Base-by-base conservation (phyloP, 1,140 invertebrate species). In the Homalodisca vitripennis region DNA sequence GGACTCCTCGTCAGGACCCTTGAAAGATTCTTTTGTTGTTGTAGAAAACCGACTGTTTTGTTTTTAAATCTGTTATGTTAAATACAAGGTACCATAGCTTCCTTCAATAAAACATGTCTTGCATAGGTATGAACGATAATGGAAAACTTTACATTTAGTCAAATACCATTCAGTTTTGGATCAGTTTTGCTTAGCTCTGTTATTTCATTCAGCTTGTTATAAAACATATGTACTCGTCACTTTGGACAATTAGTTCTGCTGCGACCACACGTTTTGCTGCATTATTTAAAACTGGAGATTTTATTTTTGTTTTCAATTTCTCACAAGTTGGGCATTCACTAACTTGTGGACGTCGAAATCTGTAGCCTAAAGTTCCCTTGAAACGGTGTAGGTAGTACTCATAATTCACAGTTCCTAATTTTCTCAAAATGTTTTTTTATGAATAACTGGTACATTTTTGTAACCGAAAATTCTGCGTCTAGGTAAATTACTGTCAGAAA, bases 61-160 rank as follows among this genome's bases (percentile, higher is more conserved):
- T 75, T 55, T 34, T 76, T 30, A 74, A 27, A 53, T 72, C 62
- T 62, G 75, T 70, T 47, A 75, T 69, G 34, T 70, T 69, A 34
- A 74, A 69, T 55, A 66, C 29, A 55, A 69, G 66, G 29, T 73
- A 30, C 55, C 57, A 68, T 67, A 75, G 47, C 41, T 75, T 72
- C 34, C 74, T 72, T 51, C 70, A 62, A 51, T 71, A 74, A 47
- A 71, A 71, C 24, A 68, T 71, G 31, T 71, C 55, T 47, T 71
- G 70, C 20, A 68, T 46, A 46, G 66, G 66, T 1, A 67, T 17
- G 26, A 66, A 47, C 17, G 62, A 31, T 3, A 64, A 63, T 10
- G 69, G 71, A 26, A 74, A 27, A 65, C 74, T 76, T 68, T 73
- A 70, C 74, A 77, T 77, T 41, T 66, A 77, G 67, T 76, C 71